Evolutionary conservation across 1,140 invertebrate species (phyloP).

Genomic region (Globodera rostochiensis): DNA sequence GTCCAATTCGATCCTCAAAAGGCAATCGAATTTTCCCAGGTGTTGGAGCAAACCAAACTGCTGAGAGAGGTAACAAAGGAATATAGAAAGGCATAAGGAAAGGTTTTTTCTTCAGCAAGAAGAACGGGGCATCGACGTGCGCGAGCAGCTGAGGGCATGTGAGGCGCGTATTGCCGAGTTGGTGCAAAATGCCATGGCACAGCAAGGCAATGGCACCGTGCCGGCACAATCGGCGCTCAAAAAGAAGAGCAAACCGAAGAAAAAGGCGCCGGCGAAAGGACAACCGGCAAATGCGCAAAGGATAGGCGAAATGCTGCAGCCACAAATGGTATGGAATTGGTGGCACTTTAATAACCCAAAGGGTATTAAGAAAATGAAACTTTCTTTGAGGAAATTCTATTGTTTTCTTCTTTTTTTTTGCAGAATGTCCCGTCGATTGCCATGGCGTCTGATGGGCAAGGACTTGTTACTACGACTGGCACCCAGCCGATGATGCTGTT

Average conservation of each 20-base stretch:
- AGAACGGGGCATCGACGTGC: not conserved
- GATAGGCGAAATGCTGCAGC: not conserved
- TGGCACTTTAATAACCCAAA: no score
- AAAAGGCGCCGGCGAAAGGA: not conserved
- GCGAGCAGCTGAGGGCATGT: not conserved
- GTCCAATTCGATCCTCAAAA: slow-evolving; percentile 1
- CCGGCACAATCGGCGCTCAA: not conserved
- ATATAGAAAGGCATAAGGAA: not conserved
- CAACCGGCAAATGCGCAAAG: not conserved
- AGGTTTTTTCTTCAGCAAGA: not conserved
- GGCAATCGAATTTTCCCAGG: not conserved
- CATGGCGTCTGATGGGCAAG: not conserved
- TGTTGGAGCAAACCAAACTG: not conserved
- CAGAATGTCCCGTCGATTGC: not conserved
- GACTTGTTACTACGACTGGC: not conserved
- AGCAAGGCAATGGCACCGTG: not conserved
- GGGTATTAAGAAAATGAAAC: no score
- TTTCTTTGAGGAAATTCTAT: no score
- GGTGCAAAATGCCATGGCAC: not conserved
- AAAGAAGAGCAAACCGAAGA: not conserved
- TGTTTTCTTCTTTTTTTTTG: not conserved
- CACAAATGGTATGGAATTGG: not conserved
- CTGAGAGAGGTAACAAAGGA: slow-evolving; percentile 1
- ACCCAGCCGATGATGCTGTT: not conserved
- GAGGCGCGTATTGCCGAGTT: slow-evolving; percentile 9